phyloP scores from a whole-genome alignment of 2,888 invertebrate species.

The Pollenia labialis region DNA sequence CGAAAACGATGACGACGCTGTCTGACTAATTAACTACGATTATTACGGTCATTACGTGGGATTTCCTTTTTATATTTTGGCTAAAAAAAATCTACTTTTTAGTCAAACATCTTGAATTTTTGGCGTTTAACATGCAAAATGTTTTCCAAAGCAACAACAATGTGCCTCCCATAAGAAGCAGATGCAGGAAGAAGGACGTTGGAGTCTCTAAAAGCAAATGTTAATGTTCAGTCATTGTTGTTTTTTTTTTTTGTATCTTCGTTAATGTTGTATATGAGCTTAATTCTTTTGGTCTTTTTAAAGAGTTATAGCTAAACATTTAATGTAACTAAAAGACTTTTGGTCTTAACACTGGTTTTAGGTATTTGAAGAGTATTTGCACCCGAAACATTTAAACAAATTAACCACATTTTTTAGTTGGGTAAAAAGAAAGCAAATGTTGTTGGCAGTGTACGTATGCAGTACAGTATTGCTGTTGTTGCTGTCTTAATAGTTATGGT shows the following conservation, averaged over 20 bases:
- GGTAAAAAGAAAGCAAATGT: slow-evolving; percentile 27
- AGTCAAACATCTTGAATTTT: slow-evolving; percentile 82
- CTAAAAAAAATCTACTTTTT: slow-evolving; percentile 45
- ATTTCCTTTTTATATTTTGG: slow-evolving; percentile 78
- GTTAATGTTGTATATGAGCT: slow-evolving; percentile 70
- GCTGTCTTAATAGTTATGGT: slow-evolving; percentile 73
- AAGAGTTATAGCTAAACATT: slow-evolving; percentile 70
- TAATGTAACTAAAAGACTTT: slow-evolving; percentile 71
- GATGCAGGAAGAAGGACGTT: slow-evolving; percentile 25
- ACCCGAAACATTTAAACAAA: slow-evolving; percentile 80
- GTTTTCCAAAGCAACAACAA: slow-evolving; percentile 56
- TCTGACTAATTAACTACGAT: slow-evolving; percentile 84
- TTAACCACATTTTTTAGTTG: slow-evolving; percentile 79
- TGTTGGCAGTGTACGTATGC: slow-evolving; percentile 1
- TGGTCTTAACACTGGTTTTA: slow-evolving; percentile 73
- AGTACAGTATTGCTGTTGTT: slow-evolving; percentile 34
- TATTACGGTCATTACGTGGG: slow-evolving; percentile 84
- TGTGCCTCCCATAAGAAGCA: slow-evolving; percentile 28
- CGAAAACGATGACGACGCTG: slow-evolving; percentile 60
- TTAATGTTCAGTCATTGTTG: slow-evolving; percentile 64
- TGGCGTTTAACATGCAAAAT: slow-evolving; percentile 77
- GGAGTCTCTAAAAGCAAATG: slow-evolving; percentile 66
- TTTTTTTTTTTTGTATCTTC: slow-evolving; percentile 50
- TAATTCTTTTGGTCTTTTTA: slow-evolving; percentile 65
- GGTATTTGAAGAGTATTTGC: slow-evolving; percentile 74